These are phyloP conservation scores for Craterocephalus amniculus DNA, from an alignment of 2,797 vertebrate genomes.

Conservation along the genomic window DNA sequence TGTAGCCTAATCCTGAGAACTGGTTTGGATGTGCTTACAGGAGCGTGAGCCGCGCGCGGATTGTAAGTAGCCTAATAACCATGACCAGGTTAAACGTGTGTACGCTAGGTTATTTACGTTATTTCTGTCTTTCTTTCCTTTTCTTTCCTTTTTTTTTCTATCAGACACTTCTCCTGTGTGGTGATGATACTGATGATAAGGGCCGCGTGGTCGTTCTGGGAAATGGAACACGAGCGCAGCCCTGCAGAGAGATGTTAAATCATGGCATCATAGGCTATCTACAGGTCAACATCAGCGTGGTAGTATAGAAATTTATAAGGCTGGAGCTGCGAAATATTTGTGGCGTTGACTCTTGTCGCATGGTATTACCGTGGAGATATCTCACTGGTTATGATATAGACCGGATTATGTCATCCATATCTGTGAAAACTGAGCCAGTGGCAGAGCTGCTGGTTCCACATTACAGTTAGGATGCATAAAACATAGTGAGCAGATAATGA, in stretches of 20 bases:
- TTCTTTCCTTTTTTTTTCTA: constrained; percentile 4
- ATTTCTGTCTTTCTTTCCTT: background rate
- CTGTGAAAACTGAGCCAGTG: constrained; percentile 33
- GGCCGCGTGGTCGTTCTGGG: constrained; percentile 61
- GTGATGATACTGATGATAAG: constrained; percentile 54
- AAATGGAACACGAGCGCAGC: constrained; percentile 65
- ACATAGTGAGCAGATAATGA: constrained; percentile 72
- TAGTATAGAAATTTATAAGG: constrained; percentile 11
- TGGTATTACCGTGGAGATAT: constrained; percentile 11
- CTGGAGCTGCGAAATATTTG: constrained; percentile 13
- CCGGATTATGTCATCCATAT: constrained; percentile 52
- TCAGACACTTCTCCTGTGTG: constrained; percentile 57
- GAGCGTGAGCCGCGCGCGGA: constrained; percentile 65
- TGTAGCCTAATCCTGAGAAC: no score
- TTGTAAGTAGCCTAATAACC: constrained; percentile 60
- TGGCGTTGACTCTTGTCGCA: constrained; percentile 13
- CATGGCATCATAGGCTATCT: constrained; percentile 41
- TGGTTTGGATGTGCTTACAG: constrained; percentile 73
- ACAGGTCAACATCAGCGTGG: constrained; percentile 56
- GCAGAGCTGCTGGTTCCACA: constrained; percentile 32
- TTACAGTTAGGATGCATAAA: constrained; percentile 53
- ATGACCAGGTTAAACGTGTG: constrained; percentile 49
- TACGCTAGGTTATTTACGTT: constrained; percentile 38
- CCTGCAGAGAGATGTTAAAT: constrained; percentile 66
- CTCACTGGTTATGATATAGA: constrained; percentile 25